phyloP scores from a whole-genome alignment of 2,797 vertebrate species.

The Nyctalus aviator region DNA sequence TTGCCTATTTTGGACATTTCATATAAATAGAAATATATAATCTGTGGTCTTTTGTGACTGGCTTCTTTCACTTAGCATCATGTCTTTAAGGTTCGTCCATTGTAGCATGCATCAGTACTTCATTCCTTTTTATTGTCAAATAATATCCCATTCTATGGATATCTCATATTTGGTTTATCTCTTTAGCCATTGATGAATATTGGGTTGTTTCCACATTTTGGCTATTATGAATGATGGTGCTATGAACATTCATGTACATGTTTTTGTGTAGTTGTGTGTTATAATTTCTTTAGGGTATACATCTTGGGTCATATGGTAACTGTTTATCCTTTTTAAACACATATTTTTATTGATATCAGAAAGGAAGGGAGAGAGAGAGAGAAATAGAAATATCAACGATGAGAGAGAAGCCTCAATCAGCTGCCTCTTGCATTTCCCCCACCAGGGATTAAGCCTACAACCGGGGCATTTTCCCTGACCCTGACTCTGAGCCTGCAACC shows the following conservation, averaged over 20 bases:
- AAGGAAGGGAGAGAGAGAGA: too few species aligned
- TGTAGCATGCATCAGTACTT: not conserved
- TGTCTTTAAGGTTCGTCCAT: not conserved
- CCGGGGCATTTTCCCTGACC: too few species aligned
- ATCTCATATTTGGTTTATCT: not conserved
- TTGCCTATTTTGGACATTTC: not conserved
- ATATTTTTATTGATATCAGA: too few species aligned
- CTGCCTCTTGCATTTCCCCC: too few species aligned
- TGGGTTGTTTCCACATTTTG: not conserved
- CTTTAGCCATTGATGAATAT: not conserved
- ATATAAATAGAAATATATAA: not conserved
- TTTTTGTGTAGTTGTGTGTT: not conserved
- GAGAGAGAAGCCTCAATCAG: too few species aligned
- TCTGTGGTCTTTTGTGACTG: not conserved
- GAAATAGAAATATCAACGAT: too few species aligned
- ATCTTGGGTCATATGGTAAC: not conserved
- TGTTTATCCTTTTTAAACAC: too few species aligned
- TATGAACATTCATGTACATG: not conserved
- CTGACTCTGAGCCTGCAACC: too few species aligned
- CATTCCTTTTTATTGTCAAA: not conserved
- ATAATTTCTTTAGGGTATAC: not conserved
- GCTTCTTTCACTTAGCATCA: not conserved
- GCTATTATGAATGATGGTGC: not conserved
- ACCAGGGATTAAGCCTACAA: too few species aligned
- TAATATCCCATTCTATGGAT: not conserved